A percentile compares a stretch with the other conserved stretches of the same genome.
Conservation (phyloP, 92 coral and sea anemone genomes). For the Plumapathes pennacea region DNA sequence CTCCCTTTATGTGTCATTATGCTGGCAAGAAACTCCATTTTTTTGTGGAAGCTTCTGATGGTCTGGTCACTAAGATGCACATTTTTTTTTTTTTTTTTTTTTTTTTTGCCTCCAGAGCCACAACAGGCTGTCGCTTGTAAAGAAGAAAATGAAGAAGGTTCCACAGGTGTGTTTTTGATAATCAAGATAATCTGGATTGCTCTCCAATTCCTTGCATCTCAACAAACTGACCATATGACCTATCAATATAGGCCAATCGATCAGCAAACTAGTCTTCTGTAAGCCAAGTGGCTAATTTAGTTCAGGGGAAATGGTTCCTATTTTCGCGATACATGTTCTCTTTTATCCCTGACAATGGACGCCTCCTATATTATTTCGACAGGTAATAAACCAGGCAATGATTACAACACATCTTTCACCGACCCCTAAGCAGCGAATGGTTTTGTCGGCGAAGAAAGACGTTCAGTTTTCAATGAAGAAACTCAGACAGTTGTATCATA, state of each 20-base stretch:
- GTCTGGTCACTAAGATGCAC: too few species aligned
- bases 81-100: not conserved
- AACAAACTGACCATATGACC: too few species aligned
- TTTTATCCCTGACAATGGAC: too few species aligned
- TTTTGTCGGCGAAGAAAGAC: constrained; percentile 45
- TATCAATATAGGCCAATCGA: too few species aligned
- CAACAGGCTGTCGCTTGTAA: constrained; percentile 26
- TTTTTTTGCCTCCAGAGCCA: not conserved
- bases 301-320: too few species aligned
- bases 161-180: constrained; percentile 40
- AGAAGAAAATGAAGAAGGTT: constrained; percentile 62
- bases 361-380: constrained; percentile 1
- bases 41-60: too few species aligned
- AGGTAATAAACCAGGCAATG: constrained; percentile 81
- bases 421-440: constrained; percentile 51
- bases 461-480: constrained; percentile 48
- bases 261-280: too few species aligned
- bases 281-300: too few species aligned
- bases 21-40: too few species aligned
- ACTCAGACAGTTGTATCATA: constrained; percentile 11
- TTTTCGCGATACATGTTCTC: too few species aligned
- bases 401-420: constrained; percentile 69
- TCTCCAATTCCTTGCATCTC: too few species aligned
- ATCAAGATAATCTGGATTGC: not conserved
- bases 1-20: too few species aligned